phyloP scores from a whole-genome alignment of 2,888 invertebrate species.

The Amiota communis region DNA sequence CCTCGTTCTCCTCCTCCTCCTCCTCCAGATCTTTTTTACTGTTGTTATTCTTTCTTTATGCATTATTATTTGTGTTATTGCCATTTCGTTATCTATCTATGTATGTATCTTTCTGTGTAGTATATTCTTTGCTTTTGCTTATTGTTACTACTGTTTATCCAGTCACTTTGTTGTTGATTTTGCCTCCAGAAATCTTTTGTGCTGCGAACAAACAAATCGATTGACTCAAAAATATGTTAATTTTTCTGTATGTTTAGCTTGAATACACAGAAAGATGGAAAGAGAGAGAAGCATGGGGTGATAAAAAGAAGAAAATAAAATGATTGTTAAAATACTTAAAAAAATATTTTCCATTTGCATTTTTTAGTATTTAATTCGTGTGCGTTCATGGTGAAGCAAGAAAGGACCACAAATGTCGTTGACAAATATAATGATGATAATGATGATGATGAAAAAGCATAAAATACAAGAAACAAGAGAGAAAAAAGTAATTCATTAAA shows the following conservation, averaged over 20 bases:
- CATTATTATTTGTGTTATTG: conserved; percentile 23
- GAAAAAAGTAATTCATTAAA: conserved; percentile 57
- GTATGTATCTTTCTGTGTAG: not conserved
- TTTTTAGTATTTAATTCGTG: conserved; percentile 66
- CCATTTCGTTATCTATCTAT: not conserved
- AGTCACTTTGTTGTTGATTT: conserved; percentile 24
- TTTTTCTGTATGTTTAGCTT: conserved; percentile 55
- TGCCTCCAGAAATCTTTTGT: conserved; percentile 44
- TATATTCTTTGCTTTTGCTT: not conserved
- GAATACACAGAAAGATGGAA: conserved; percentile 45
- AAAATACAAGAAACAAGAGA: conserved; percentile 16
- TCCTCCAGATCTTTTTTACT: no score
- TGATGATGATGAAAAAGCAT: not conserved
- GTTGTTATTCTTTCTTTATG: conserved; percentile 2
- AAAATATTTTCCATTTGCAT: conserved; percentile 64
- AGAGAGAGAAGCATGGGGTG: conserved; percentile 31
- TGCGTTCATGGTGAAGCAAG: conserved; percentile 38
- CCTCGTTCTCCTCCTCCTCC: no score
- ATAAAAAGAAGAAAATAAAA: conserved; percentile 42
- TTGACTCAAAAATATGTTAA: conserved; percentile 57
- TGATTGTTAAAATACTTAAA: conserved; percentile 32
- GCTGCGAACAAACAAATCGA: conserved; percentile 54
- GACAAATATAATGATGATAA: no score
- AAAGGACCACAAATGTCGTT: not conserved
- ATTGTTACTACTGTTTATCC: not conserved